Base-by-base conservation (phyloP, 2,113 vertebrate species). In the Zingel zingel region DNA sequence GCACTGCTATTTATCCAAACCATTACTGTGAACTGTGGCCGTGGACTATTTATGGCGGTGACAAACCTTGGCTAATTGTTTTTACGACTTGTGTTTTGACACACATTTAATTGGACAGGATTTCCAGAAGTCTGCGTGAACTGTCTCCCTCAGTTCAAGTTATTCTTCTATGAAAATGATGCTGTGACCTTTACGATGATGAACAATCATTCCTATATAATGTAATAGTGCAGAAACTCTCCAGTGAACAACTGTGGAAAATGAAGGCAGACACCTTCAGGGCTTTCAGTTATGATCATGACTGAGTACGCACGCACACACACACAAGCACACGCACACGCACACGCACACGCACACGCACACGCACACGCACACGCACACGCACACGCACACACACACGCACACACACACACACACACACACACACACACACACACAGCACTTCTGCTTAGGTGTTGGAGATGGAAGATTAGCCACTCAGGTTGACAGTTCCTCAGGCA, bases 401-500 rank as follows among this genome's bases (percentile, higher is more conserved):
- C 68, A 53, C n/a, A 81, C 65, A 36, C 63, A 39, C 54, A 61
- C 63, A 39, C 63, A 53, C 54, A 54, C 72, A 54, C 51, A 25
- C 56, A 27, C 23, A 57, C 56, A 70, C 53, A 30, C 18, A 36
- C 65, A 30, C 12, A 79, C 51, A 12, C 58, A 45, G 36, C 59
- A 13, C 47, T 50, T 79, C 27, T 75, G 74, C 80, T 67, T 33
- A 80, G 56, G 69, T 80, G 79, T 64, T 63, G 57, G 61, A 83
- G 83, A 84, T 33, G 62, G 78, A 86, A 68, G 77, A 81, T 79
- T 81, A 81, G 23, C 67, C 70, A 19, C 61, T 79, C 33, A 64
- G 16, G 59, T 63, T 75, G 79, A 87, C 88, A 82, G 80, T 36
- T 77, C 69, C 0, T 6, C 48, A 16, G 83, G 78, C 69, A 0